A percentile compares a stretch with the other conserved stretches of the same genome.
These are phyloP conservation scores for Seriola dumerili DNA, from an alignment of 2,113 vertebrate genomes.

Conservation along the genomic window DNA sequence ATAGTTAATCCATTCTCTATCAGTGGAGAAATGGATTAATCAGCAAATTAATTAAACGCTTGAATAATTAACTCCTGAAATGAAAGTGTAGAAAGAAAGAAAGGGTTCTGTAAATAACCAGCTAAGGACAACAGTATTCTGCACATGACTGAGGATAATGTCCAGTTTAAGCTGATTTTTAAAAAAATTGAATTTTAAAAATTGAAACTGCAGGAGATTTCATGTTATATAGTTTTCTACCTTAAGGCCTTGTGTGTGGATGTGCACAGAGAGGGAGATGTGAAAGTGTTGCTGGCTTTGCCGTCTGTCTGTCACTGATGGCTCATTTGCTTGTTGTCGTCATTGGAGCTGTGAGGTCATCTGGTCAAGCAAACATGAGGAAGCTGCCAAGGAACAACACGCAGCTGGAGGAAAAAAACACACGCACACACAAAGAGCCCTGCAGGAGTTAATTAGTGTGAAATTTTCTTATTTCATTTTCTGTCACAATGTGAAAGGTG, in stretches of 20 bases:
- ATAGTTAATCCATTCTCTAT: background rate
- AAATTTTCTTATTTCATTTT: slow-evolving; percentile 57
- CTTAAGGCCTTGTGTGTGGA: background rate
- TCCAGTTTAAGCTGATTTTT: no score
- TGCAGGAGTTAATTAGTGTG: slow-evolving; percentile 76
- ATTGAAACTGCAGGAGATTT: background rate
- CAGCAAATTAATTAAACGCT: background rate
- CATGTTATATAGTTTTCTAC: background rate
- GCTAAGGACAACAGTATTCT: background rate
- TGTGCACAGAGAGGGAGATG: slow-evolving; percentile 1
- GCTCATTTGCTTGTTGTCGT: slow-evolving; percentile 69
- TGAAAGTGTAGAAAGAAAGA: background rate
- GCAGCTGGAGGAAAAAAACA: slow-evolving; percentile 11
- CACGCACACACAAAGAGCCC: slow-evolving; percentile 12
- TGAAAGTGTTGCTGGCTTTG: slow-evolving; percentile 29
- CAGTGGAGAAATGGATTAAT: background rate
- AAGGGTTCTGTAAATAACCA: background rate
- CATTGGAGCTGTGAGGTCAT: slow-evolving; percentile 60
- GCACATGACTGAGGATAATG: no score
- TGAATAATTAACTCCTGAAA: background rate
- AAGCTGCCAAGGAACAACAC: slow-evolving; percentile 66
- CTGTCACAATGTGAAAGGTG: slow-evolving; percentile 44
- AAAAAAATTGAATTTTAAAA: background rate
- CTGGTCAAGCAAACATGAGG: slow-evolving; percentile 70
- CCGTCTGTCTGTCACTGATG: slow-evolving; percentile 46